Evolutionary conservation across 2,888 invertebrate species (phyloP), one percentile per base, ranked within the genome.

Genomic region (Philonicus albiceps): DNA sequence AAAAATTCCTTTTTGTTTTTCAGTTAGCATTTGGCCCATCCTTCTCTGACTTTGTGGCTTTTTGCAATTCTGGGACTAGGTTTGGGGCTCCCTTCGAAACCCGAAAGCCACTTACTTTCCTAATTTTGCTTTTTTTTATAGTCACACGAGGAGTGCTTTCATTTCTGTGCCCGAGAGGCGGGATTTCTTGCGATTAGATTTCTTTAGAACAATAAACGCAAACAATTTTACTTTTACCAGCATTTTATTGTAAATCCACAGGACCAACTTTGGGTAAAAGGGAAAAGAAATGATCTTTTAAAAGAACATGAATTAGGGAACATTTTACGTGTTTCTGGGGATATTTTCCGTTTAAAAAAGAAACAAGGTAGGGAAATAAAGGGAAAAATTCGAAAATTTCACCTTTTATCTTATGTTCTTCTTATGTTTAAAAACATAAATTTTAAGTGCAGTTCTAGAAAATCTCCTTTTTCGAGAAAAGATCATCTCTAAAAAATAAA

Each of bases 91-190:
- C 37, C 19, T 16, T n/a, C 27, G 31, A 30, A 72, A 37, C n/a
- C 43, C 78, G 64, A 64, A 64, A 64, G 19, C 40, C 30, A 49
- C 40, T 34, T 31, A 19, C 55, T 30, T 40, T 53, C n/a, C 34
- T 55, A 55, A 55, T 55, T 81, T 81, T 31, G 19, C 81, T 16
- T 34, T 19, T 81, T 64, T 53, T 64, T 78, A 49, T 78, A 49
- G n/a, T 78, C 78, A 49, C 78, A 78, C 78, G 30, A 76, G 27
- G 78, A 43, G 78, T 49, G 49, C 30, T 31, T 78, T 78, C 49
- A 49, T 64, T 19, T 64, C 40, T 76, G 11, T 76, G 7, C 22
- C n/a, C n/a, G n/a, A 7, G 31, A 11, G n/a, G 22, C 27, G 34
- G 22, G 37, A 43, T 30, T 76, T 11, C 3, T 76, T 37, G 76